Evolutionary conservation across 2,113 vertebrate species (phyloP), one percentile per base, ranked within the genome.

Genomic region (Lophotis ruficrista): DNA sequence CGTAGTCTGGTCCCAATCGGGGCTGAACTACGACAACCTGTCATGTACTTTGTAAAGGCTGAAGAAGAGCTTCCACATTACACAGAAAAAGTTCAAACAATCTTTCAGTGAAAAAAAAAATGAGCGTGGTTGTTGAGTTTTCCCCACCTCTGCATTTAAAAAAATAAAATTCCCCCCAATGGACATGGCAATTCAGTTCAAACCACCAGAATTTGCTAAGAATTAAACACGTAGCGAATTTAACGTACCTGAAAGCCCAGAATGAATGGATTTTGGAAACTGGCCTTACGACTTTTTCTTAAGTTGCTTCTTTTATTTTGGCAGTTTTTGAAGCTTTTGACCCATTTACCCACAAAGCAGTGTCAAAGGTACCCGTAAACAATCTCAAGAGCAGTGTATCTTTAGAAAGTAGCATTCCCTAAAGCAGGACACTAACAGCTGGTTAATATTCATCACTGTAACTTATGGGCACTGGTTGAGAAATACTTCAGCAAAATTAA

Each of bases 111-210:
- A 6, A 23, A 66, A 14, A 38, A 24, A 70, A 54, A 41, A 47
- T 2, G 2, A 7, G 5, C 9, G 50, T 3, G 3, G 16, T 28
- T 25, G 3, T 10, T 10, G 45, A 45, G 8, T 27, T 65, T 25
- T 12, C 4, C 3, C 6, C 1, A 7, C 8, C 10, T 13, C 4
- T 13, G 1, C 30, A n/a, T 41, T 41, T 15, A 69, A 9, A 57
- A 23, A 17, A n/a, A 13, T 20, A 22, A 48, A 2, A 22, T 35
- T 33, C 4, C 5, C 11, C 2, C 2, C 19, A 65, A 56, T 64
- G 2, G 6, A 33, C 5, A 62, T 8, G 0, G 0, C 4, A 65
- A 47, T 87, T 81, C 17, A 62, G 14, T 50, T 69, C 60, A 69
- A 83, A 16, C 12, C 4, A 23, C 6, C 25, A 66, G 16, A 57